Conservation (phyloP, 2,113 vertebrate species). For the Hemiprocne comata region DNA sequence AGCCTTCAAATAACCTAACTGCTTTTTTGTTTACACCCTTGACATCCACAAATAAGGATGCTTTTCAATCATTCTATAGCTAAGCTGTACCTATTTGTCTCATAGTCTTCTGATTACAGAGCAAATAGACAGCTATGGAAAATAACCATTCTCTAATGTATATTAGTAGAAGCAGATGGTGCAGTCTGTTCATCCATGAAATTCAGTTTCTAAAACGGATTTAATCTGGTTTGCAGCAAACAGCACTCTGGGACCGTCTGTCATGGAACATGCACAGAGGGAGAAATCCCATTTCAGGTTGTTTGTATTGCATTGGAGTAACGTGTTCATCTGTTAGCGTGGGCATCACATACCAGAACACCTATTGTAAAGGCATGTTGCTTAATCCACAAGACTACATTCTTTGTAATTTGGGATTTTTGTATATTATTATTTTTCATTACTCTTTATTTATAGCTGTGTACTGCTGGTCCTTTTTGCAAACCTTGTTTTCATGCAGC, state of each 20-base stretch:
- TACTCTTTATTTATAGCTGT: background rate
- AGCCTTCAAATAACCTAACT: background rate
- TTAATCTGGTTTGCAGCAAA: constrained; percentile 46
- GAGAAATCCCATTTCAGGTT: background rate
- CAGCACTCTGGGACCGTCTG: constrained; percentile 16
- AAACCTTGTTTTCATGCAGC: background rate
- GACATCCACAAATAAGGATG: background rate
- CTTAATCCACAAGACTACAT: background rate
- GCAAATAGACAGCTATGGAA: constrained; percentile 46
- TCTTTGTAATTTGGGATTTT: background rate
- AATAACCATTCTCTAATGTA: constrained; percentile 43
- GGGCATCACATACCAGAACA: background rate
- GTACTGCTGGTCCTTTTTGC: background rate
- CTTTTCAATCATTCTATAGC: background rate
- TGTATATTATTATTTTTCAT: background rate
- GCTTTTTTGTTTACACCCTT: background rate
- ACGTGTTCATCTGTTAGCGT: background rate
- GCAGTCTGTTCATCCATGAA: constrained; percentile 27
- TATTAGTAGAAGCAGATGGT: constrained; percentile 53
- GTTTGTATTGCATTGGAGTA: background rate
- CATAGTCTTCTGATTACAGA: background rate
- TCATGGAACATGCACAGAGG: background rate
- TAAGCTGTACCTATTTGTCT: constrained; percentile 5
- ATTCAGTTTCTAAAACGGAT: constrained; percentile 51
- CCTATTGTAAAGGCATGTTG: background rate